Evolutionary conservation across 2,888 invertebrate species (phyloP).

Genomic region (Mylabris sibirica): DNA sequence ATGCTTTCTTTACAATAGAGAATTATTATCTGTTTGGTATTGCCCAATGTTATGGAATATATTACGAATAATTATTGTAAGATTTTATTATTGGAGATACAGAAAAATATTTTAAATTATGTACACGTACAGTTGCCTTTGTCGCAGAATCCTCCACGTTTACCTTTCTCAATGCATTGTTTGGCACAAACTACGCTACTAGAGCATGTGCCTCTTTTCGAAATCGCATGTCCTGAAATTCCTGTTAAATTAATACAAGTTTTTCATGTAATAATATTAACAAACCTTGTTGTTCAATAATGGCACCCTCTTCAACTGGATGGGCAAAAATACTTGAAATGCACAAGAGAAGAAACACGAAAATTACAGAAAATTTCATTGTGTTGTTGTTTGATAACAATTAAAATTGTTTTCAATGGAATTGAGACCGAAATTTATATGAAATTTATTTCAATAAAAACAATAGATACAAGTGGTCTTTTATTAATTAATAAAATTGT

Average conservation of each 20-base stretch:
- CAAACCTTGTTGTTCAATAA: neutral
- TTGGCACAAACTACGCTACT: constrained; percentile 10
- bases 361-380: constrained; percentile 9
- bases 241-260: neutral
- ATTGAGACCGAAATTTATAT: neutral
- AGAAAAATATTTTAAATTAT: neutral
- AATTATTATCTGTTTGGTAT: constrained; percentile 70
- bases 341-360: neutral
- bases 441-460: neutral
- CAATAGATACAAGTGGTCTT: neutral
- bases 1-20: constrained; percentile 68
- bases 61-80: constrained; percentile 67
- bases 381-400: neutral
- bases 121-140: constrained; percentile 8
- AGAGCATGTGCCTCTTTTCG: neutral
- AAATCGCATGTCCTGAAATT: constrained; percentile 7
- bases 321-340: neutral
- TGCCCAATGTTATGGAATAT: constrained; percentile 72
- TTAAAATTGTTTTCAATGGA: neutral
- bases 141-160: constrained; percentile 1
- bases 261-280: neutral
- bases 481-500: neutral
- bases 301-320: constrained; percentile 1
- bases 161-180: constrained; percentile 13
- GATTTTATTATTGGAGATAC: neutral